Percentiles rank a stretch among this genome's conserved stretches.
Conservation (phyloP, 2,797 vertebrate genomes). For the Ciconia nigra region DNA sequence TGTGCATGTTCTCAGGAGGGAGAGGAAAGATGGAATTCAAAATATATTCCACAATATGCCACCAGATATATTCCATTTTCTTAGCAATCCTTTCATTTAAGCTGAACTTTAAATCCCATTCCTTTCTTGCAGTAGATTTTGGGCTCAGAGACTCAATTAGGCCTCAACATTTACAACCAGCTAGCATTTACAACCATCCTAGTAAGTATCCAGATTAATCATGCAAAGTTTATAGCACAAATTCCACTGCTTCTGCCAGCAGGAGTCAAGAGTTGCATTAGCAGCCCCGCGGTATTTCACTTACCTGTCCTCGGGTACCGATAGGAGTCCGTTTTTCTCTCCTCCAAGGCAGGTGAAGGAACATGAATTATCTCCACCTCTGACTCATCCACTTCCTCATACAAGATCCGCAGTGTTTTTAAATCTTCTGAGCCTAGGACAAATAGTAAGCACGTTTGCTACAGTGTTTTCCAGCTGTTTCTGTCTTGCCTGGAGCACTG, state of each 20-base stretch:
- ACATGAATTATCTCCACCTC: slow-evolving; percentile 98
- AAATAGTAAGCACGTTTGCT: background rate
- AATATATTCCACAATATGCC: background rate
- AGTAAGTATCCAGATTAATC: background rate
- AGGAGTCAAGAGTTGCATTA: background rate
- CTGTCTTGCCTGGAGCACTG: background rate
- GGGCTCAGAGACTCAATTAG: background rate
- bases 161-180: background rate
- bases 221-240: background rate
- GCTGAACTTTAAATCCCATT: background rate
- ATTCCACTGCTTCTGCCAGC: background rate
- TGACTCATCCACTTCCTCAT: slow-evolving; percentile 96
- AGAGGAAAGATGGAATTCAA: background rate
- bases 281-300: background rate
- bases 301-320: slow-evolving; percentile 95
- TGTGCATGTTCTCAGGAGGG: background rate
- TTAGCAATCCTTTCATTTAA: background rate
- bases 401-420: slow-evolving; percentile 87
- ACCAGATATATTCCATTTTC: background rate
- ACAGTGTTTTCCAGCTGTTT: background rate
- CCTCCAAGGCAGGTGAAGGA: slow-evolving; percentile 93
- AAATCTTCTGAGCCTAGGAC: slow-evolving; percentile 81
- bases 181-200: background rate
- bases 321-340: slow-evolving; percentile 95
- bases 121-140: background rate